Conservation (phyloP, 2,113 vertebrate species). For the Pangasianodon hypophthalmus region DNA sequence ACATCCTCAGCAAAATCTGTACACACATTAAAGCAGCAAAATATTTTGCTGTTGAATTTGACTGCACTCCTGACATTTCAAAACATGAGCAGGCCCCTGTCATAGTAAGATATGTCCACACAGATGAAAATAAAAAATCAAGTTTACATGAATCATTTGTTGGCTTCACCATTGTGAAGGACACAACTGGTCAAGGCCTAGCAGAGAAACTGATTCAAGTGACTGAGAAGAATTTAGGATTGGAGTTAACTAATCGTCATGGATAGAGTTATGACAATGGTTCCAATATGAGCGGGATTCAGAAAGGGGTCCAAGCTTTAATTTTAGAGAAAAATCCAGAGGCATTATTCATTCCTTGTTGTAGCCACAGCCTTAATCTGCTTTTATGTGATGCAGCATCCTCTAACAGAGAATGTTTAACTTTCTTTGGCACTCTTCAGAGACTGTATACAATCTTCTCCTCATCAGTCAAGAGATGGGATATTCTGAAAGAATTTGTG, state of each 20-base stretch:
- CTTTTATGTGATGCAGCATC: no score
- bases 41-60: background rate
- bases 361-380: no score
- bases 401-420: no score
- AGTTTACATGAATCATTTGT: slow-evolving; percentile 25
- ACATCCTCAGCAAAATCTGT: slow-evolving; percentile 13
- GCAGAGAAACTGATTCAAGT: slow-evolving; percentile 19
- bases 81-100: slow-evolving; percentile 26
- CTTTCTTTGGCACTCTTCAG: background rate
- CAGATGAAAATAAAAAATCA: slow-evolving; percentile 17
- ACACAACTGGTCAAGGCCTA: slow-evolving; percentile 32
- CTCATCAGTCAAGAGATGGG: slow-evolving; percentile 27
- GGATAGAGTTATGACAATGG: no score
- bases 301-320: slow-evolving; percentile 25
- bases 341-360: no score
- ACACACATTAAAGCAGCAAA: background rate
- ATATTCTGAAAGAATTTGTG: slow-evolving; percentile 41
- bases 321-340: background rate
- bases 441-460: slow-evolving; percentile 42
- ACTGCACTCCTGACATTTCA: background rate
- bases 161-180: slow-evolving; percentile 40
- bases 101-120: background rate
- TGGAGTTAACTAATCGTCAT: no score
- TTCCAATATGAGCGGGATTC: no score
- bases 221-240: background rate